A percentile compares a stretch with the other conserved stretches of the same genome.
Conservation (phyloP, 2,113 vertebrate genomes). For the Bettongia penicillata region DNA sequence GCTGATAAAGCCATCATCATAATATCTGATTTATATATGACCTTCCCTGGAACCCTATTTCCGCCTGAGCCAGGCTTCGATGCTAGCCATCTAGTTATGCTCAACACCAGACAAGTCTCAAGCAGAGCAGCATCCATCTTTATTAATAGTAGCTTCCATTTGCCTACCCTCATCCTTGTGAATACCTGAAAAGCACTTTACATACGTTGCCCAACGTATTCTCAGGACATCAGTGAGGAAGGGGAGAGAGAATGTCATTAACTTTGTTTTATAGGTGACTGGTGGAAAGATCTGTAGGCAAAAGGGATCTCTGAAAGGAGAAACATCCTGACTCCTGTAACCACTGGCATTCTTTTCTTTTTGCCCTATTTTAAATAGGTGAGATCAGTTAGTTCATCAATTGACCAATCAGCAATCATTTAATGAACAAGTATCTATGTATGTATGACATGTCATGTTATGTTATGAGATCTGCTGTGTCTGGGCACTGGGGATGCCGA, state of each 20-base stretch:
- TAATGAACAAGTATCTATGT: background rate
- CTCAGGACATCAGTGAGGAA: background rate
- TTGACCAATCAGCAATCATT: background rate
- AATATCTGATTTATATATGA: background rate
- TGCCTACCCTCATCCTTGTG: background rate
- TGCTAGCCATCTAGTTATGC: background rate
- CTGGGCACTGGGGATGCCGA: background rate
- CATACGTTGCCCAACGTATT: background rate
- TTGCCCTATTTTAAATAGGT: background rate
- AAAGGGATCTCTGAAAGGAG: background rate
- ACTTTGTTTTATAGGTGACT: background rate
- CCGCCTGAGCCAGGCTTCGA: background rate
- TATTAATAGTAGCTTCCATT: background rate
- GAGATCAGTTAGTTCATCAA: background rate
- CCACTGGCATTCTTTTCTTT: background rate
- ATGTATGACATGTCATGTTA: background rate
- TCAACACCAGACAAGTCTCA: background rate
- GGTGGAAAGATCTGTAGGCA: background rate
- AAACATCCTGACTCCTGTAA: background rate
- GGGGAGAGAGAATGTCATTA: slow-evolving; percentile 4
- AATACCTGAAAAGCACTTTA: background rate
- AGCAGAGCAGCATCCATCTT: background rate
- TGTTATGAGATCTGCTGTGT: background rate
- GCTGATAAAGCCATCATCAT: background rate
- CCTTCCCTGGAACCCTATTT: background rate